A percentile compares a stretch with the other conserved stretches of the same genome.
Evolutionary conservation across 1,140 invertebrate genomes (phyloP).

Genomic region (Periplaneta americana): DNA sequence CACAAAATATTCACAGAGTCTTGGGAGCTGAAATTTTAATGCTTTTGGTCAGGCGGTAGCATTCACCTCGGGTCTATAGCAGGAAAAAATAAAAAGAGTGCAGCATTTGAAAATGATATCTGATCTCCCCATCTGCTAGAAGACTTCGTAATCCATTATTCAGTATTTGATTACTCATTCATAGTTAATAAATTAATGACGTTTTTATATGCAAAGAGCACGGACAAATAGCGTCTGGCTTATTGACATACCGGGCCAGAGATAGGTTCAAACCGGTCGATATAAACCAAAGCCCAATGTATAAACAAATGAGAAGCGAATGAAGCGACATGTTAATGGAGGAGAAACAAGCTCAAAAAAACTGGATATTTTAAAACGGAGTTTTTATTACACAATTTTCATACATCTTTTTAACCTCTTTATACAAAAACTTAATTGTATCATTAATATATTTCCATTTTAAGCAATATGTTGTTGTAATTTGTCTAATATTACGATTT

Average conservation of each 20-base stretch:
- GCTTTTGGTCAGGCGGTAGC: too few relatives aligned
- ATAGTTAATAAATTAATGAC: neutral
- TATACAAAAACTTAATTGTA: too few relatives aligned
- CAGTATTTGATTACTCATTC: neutral
- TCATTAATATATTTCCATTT: too few relatives aligned
- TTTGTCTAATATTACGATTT: too few relatives aligned
- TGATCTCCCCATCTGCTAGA: neutral
- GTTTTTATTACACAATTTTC: too few relatives aligned
- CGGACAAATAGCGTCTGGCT: neutral
- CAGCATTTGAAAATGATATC: neutral
- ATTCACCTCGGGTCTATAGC: neutral
- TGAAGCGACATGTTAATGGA: neutral
- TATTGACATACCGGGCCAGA: neutral
- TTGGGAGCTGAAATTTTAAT: too few relatives aligned
- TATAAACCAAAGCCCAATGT: neutral
- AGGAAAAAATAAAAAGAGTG: neutral
- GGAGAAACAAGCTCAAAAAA: too few relatives aligned
- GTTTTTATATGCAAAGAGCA: neutral
- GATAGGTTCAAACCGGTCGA: neutral
- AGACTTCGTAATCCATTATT: neutral
- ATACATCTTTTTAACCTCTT: too few relatives aligned
- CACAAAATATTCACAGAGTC: too few relatives aligned
- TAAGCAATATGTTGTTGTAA: too few relatives aligned
- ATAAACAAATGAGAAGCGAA: neutral
- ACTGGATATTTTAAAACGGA: too few relatives aligned